Evolutionary conservation across 2,888 invertebrate species (phyloP), one percentile per base, ranked within the genome.

Genomic region (Scrobipalpa atriplicella): DNA sequence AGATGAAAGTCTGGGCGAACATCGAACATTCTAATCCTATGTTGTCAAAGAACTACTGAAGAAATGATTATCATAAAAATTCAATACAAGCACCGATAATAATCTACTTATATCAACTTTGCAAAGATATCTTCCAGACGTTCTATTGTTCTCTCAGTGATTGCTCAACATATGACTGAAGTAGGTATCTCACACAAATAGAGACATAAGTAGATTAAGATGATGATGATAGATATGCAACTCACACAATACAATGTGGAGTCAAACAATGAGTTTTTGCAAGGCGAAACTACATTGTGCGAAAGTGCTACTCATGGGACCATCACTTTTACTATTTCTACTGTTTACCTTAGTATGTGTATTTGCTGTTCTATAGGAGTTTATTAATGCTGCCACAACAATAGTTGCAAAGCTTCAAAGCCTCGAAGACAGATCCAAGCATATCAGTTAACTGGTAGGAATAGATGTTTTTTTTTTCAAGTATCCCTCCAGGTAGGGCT

Each of bases 191-290:
- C 54, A 54, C 54, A 54, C 54, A 54, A 51, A 54, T 54, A 54
- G 19, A 54, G 54, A 54, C 54, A 54, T 54, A 54, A 54, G 54
- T 54, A 54, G 54, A 54, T 54, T 54, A 54, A 11, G 10, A 5
- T 29, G 47, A 47, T 19, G 54, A 19, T 54, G 54, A 54, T 54
- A 54, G 54, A 54, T 54, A 54, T 10, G 0, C 11, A 18, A 54
- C 54, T 16, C 10, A 19, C 10, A 21, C 9, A 54, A 19, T 18
- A 51, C 16, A 16, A 52, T 18, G 52, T 18, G 52, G 11, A 19
- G 10, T 21, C 18, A 2, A 54, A 54, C 54, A 54, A 19, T 54
- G 54, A 54, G 8, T 43, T 43, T 43, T 43, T 43, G 43, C 18
- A 18, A 16, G 16, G 51, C 51, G 51, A 51, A 51, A 51, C 51